Conservation (phyloP, 1,140 invertebrate genomes). For the Dolichoris vasculosae region DNA sequence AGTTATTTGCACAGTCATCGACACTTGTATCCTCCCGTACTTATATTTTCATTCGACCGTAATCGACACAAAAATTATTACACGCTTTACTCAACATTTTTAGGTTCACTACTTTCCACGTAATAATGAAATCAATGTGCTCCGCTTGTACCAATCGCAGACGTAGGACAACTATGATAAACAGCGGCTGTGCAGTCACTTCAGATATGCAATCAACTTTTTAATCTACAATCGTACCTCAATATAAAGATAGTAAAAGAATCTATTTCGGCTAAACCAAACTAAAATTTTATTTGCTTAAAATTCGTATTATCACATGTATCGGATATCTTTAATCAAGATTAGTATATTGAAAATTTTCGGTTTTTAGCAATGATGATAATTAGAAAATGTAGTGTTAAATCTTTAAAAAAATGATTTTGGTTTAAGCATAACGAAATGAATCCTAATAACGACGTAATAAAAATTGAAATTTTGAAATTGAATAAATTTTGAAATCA, state of each 20-base stretch:
- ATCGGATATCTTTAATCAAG: too few species aligned
- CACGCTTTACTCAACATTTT: background rate
- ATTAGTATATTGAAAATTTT: too few species aligned
- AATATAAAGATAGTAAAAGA: background rate
- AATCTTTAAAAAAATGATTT: too few species aligned
- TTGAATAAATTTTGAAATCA: too few species aligned
- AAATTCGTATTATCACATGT: too few species aligned
- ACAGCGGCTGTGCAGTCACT: background rate
- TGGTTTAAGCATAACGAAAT: too few species aligned
- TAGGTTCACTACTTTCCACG: background rate
- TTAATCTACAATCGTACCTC: background rate
- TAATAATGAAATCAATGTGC: background rate
- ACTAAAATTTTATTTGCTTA: too few species aligned
- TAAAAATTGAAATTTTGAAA: too few species aligned
- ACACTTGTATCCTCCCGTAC: background rate
- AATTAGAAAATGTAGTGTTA: too few species aligned
- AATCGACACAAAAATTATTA: background rate
- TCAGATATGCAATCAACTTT: conserved; percentile 1
- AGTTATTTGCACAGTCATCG: background rate
- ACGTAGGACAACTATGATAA: background rate
- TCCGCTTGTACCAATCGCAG: background rate
- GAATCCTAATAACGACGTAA: too few species aligned
- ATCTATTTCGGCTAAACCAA: background rate
- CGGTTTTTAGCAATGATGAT: too few species aligned
- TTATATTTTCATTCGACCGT: background rate